These are phyloP conservation scores for Lemur catta DNA, from an alignment of 2,797 vertebrate genomes.

Conservation along the genomic window DNA sequence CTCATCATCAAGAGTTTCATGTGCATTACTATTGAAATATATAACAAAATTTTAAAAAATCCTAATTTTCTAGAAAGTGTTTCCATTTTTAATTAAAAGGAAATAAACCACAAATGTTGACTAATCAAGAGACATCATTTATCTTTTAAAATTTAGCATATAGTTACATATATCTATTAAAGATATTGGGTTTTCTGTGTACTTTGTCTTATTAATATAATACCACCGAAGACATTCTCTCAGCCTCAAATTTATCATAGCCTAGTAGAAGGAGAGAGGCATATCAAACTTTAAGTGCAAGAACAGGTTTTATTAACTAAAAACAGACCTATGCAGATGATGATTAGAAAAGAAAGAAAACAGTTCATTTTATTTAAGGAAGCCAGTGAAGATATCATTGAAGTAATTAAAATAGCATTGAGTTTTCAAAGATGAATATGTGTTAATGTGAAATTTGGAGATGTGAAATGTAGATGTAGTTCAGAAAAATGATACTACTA, in stretches of 20 bases:
- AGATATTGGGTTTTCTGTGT: neutral
- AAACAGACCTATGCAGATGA: neutral
- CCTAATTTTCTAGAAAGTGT: slow-evolving; percentile 2
- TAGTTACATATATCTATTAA: neutral
- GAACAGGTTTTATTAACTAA: neutral
- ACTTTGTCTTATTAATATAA: neutral
- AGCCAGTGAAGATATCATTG: neutral
- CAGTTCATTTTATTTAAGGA: neutral
- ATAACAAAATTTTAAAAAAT: neutral
- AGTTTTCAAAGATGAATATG: neutral
- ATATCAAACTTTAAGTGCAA: neutral
- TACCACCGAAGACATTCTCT: neutral
- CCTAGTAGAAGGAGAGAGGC: neutral
- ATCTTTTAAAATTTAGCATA: neutral
- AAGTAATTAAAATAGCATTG: neutral
- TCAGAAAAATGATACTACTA: neutral
- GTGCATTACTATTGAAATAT: slow-evolving; percentile 32
- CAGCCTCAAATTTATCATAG: neutral
- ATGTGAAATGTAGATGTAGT: neutral
- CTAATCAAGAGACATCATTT: slow-evolving; percentile 12
- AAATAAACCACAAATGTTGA: neutral
- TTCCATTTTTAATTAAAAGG: neutral
- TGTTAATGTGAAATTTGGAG: neutral
- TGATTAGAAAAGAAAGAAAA: neutral
- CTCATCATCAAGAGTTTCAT: neutral